Conservation (phyloP, 2,113 vertebrate species). For the Hypanus sabinus region DNA sequence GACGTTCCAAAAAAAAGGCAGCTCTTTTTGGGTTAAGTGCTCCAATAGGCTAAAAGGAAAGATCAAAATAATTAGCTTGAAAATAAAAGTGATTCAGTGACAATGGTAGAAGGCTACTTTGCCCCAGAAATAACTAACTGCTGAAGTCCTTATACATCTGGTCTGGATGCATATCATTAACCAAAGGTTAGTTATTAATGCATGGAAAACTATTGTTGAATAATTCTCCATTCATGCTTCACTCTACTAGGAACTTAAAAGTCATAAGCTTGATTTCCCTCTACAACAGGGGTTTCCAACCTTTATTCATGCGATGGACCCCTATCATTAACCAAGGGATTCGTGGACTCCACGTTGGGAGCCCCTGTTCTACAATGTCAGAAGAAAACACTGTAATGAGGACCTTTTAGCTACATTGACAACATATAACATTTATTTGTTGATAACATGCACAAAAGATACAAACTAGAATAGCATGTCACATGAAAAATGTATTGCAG, state of each 20-base stretch:
- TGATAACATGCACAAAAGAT: neutral
- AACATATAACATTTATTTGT: too few species aligned
- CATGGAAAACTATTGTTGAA: neutral
- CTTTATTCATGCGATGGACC: too few species aligned
- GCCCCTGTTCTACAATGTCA: neutral
- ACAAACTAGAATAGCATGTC: neutral
- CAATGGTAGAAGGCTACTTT: neutral
- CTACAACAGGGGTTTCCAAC: neutral
- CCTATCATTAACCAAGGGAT: too few species aligned
- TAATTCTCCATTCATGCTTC: neutral
- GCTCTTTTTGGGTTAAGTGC: slow-evolving; percentile 95
- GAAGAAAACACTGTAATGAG: neutral
- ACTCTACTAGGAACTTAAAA: neutral
- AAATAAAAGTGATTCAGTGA: neutral
- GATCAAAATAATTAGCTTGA: neutral
- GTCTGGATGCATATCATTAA: neutral
- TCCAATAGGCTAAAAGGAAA: slow-evolving; percentile 73
- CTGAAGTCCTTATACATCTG: neutral
- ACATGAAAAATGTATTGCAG: neutral
- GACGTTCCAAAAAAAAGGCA: slow-evolving; percentile 86
- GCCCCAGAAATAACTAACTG: neutral
- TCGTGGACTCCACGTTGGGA: too few species aligned
- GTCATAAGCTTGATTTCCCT: neutral
- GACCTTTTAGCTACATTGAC: neutral
- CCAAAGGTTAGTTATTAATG: neutral